Percentiles rank a stretch among this genome's conserved stretches.
These are phyloP conservation scores for Lycopodina hypogea DNA, from an alignment of 37 sponge, comb jelly and placozoan species.

Conservation along the genomic window DNA sequence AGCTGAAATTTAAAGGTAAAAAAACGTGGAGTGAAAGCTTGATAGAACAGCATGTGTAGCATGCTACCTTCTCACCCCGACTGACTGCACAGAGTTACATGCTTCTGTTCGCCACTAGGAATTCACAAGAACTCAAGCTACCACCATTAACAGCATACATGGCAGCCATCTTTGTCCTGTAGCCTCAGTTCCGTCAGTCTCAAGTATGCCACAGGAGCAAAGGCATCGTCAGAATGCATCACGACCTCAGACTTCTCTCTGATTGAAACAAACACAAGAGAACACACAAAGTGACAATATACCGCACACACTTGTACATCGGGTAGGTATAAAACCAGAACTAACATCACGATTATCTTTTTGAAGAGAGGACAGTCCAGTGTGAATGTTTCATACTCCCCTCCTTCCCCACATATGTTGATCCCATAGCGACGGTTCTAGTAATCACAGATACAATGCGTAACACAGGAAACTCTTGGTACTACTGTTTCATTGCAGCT, in stretches of 20 bases:
- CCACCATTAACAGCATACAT: background rate
- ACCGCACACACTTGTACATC: background rate
- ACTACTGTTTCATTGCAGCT: background rate
- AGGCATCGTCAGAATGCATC: constrained; percentile 72
- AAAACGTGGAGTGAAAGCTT: too few species aligned
- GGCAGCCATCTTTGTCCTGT: constrained; percentile 25
- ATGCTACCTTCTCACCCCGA: too few species aligned
- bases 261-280: background rate
- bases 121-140: too few species aligned
- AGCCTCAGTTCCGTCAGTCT: constrained; percentile 68
- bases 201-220: constrained; percentile 89
- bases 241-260: constrained; percentile 37
- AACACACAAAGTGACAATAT: background rate
- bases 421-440: constrained; percentile 75
- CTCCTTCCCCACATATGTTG: constrained; percentile 98
- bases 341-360: constrained; percentile 73
- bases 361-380: constrained; percentile 94
- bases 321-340: background rate
- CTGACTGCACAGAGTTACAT: too few species aligned
- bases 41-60: too few species aligned
- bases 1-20: too few species aligned
- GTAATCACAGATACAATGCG: background rate
- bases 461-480: background rate
- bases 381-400: constrained; percentile 96
- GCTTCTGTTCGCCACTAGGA: too few species aligned